These are phyloP conservation scores for Phyllostomus hastatus DNA, from an alignment of 2,113 vertebrate species.

Conservation along the genomic window DNA sequence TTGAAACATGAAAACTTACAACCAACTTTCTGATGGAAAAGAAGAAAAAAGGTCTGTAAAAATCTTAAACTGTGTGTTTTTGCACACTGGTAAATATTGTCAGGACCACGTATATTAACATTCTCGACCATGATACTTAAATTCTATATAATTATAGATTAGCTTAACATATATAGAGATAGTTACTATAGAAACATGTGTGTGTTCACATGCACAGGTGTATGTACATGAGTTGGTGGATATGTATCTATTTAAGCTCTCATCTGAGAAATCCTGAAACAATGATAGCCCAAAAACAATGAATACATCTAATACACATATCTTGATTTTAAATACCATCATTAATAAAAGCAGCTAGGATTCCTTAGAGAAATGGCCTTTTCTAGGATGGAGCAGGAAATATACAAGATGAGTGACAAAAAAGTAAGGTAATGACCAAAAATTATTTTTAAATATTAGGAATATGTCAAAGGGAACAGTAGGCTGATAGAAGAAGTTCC, in stretches of 20 bases:
- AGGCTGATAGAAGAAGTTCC: neutral
- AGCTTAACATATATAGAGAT: neutral
- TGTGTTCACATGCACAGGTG: neutral
- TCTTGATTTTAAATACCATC: neutral
- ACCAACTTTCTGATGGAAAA: neutral
- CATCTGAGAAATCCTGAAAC: neutral
- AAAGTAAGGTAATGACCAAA: neutral
- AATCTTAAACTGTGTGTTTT: neutral
- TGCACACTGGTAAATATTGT: neutral
- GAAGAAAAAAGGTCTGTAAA: neutral
- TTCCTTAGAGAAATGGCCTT: neutral
- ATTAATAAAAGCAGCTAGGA: neutral
- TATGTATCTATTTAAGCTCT: neutral
- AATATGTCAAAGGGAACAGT: neutral
- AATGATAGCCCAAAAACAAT: neutral
- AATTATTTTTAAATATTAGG: neutral
- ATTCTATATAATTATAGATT: neutral
- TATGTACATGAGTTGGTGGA: neutral
- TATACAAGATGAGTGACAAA: neutral
- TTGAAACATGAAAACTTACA: neutral
- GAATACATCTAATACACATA: neutral
- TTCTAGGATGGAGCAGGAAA: neutral
- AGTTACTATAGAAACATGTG: neutral
- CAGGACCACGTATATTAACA: conserved; percentile 65
- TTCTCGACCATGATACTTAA: conserved; percentile 47